These are phyloP conservation scores for Cuculus canorus DNA, from an alignment of 2,797 vertebrate species.

Conservation along the genomic window DNA sequence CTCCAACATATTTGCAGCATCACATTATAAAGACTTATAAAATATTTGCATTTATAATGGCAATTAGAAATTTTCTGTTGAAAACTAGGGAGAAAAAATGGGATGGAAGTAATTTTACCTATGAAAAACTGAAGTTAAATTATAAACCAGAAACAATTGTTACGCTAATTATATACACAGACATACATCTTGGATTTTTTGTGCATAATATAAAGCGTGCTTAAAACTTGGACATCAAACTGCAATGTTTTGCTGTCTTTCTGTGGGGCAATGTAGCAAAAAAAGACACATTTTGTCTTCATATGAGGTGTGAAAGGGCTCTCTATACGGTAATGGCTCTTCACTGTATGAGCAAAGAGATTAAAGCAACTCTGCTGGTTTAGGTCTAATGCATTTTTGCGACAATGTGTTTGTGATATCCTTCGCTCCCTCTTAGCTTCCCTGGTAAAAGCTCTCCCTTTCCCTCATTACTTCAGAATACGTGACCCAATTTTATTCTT, in stretches of 20 bases:
- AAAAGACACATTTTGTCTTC: neutral
- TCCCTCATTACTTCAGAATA: neutral
- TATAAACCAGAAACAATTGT: neutral
- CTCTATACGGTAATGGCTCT: neutral
- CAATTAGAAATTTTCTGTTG: neutral
- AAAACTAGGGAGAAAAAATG: neutral
- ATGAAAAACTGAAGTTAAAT: neutral
- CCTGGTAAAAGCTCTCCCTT: neutral
- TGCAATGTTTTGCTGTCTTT: neutral
- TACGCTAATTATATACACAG: neutral
- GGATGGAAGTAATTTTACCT: neutral
- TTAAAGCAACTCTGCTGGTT: neutral
- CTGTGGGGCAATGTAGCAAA: neutral
- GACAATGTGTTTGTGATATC: accelerated
- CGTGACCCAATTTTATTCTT: accelerated
- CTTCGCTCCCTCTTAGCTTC: neutral
- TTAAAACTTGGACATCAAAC: neutral
- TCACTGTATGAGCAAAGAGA: neutral
- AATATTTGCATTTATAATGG: neutral
- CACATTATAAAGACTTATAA: neutral
- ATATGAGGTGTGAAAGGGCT: neutral
- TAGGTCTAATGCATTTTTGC: neutral
- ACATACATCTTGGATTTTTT: accelerated
- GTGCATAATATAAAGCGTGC: accelerated
- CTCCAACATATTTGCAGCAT: neutral